Conservation (phyloP, 64 coral and sea anemone species). For the Montipora sp. region DNA sequence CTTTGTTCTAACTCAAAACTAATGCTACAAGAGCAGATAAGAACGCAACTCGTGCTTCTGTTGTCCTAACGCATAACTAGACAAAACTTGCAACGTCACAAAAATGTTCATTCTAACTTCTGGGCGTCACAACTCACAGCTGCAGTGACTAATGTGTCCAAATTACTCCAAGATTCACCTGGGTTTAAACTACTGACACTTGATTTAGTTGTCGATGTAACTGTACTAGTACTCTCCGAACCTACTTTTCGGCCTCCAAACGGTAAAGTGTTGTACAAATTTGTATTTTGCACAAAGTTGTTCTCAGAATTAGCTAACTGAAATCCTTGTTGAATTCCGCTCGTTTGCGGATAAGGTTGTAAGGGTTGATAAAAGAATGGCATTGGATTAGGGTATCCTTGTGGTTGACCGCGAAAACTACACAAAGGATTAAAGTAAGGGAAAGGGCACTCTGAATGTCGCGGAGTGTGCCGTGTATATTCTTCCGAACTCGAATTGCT, state of each 20-base stretch:
- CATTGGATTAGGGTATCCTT: slow-evolving; percentile 62
- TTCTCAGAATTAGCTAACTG: slow-evolving; percentile 49
- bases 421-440: slow-evolving; percentile 39
- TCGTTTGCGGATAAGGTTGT: slow-evolving; percentile 54
- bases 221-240: slow-evolving; percentile 44
- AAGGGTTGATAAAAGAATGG: slow-evolving; percentile 45
- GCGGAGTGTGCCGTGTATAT: neutral
- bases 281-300: slow-evolving; percentile 48
- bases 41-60: too few species aligned
- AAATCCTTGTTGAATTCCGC: slow-evolving; percentile 55
- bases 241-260: neutral
- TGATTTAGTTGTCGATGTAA: slow-evolving; percentile 45
- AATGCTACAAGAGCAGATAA: too few species aligned
- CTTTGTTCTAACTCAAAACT: too few species aligned
- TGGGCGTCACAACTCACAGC: neutral
- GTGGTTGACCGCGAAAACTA: slow-evolving; percentile 48
- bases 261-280: slow-evolving; percentile 20
- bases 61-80: too few species aligned
- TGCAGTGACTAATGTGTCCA: slow-evolving; percentile 19
- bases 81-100: too few species aligned
- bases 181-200: slow-evolving; percentile 20
- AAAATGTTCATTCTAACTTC: neutral
- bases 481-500: slow-evolving; percentile 55
- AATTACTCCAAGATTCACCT: slow-evolving; percentile 12
- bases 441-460: slow-evolving; percentile 41